phyloP scores from a whole-genome alignment of 2,888 invertebrate genomes.

The Pandemis heparana region DNA sequence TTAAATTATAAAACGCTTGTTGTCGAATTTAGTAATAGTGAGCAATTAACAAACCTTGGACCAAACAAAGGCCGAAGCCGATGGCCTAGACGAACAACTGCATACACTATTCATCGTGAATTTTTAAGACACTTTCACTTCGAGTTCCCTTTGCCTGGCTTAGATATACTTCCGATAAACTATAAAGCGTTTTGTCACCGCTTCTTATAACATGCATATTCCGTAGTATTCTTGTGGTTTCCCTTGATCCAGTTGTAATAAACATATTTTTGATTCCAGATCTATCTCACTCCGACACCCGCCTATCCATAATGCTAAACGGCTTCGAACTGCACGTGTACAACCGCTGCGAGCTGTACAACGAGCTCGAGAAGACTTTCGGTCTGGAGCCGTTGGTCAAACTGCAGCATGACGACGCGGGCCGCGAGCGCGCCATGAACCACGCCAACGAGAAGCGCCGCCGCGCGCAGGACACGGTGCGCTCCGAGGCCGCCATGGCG shows the following conservation, averaged over 20 bases:
- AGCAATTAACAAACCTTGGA: too few relatives aligned
- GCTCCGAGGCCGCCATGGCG: conserved; percentile 93
- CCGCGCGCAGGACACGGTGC: conserved; percentile 79
- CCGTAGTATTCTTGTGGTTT: too few relatives aligned
- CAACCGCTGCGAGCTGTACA: conserved; percentile 95
- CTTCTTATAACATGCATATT: too few relatives aligned
- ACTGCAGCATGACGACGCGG: conserved; percentile 85
- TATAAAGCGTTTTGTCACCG: too few relatives aligned
- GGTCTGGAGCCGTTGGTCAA: conserved; percentile 93
- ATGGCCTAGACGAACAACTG: too few relatives aligned
- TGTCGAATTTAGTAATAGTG: too few relatives aligned
- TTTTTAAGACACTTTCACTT: not conserved
- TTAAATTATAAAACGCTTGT: too few relatives aligned
- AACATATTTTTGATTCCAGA: conserved; percentile 82
- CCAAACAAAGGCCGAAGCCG: too few relatives aligned
- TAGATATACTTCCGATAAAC: not conserved
- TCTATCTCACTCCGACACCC: conserved; percentile 97
- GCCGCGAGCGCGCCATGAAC: conserved; percentile 87
- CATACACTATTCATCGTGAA: too few relatives aligned
- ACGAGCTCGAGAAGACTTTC: conserved; percentile 94
- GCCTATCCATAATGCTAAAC: conserved; percentile 95
- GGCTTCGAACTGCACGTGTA: conserved; percentile 98
- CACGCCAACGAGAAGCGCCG: conserved; percentile 86
- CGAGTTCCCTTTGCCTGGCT: conserved; percentile 22
- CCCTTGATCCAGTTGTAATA: too few relatives aligned